phyloP scores from a whole-genome alignment of 30 jellyfish, hydroid and myxozoan genomes.

The Turritopsis rubra region DNA sequence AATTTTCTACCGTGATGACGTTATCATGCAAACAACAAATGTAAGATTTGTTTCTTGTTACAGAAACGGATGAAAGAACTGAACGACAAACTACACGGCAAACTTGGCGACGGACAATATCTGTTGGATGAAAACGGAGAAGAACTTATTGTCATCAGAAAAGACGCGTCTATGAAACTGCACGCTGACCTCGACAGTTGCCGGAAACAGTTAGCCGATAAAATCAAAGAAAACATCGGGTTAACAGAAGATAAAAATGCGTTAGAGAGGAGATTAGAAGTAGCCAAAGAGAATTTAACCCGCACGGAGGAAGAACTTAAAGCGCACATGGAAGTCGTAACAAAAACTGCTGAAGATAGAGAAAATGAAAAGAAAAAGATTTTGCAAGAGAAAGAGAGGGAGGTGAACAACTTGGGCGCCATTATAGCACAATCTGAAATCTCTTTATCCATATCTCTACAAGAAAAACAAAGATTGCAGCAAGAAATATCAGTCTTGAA shows the following conservation, averaged over 20 bases:
- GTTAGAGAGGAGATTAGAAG: not conserved
- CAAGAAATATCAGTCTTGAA: not conserved
- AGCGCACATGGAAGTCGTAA: not conserved
- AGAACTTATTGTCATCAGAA: not conserved
- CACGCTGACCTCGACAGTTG: not conserved
- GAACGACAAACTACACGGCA: not conserved
- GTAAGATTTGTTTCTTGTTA: not conserved
- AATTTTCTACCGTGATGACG: no score
- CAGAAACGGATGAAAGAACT: constrained; percentile 17
- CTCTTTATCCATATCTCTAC: not conserved
- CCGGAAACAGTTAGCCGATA: not conserved
- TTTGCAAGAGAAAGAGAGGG: not conserved
- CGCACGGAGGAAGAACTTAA: not conserved
- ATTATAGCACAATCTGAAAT: not conserved
- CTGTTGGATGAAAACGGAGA: constrained; percentile 18
- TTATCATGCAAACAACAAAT: not conserved
- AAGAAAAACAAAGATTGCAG: not conserved
- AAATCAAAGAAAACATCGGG: not conserved
- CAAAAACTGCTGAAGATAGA: not conserved
- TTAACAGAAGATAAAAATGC: not conserved
- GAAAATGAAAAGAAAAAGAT: not conserved
- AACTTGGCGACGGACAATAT: constrained; percentile 3
- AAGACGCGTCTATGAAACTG: not conserved
- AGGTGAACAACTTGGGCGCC: not conserved
- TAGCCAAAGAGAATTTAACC: not conserved